Evolutionary conservation across 2,888 invertebrate genomes (phyloP), one percentile per base, ranked within the genome.

Genomic region (Tetramorium bicarinatum): DNA sequence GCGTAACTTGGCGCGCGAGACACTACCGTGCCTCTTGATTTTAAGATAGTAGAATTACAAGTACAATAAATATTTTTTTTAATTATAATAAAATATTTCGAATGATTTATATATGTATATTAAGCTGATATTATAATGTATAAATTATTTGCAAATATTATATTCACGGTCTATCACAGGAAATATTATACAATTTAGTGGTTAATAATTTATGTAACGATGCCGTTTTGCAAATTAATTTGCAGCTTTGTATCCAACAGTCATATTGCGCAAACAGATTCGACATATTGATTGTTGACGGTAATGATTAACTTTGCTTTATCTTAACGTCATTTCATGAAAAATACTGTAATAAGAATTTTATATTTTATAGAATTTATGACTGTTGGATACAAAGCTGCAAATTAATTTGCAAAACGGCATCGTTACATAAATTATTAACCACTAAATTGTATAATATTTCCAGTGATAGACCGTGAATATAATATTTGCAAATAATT

Each of bases 171-270:
- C 29, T 18, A 77, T 69, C 25, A n/a, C 75, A 21, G 54, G 11
- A 41, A 52, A 47, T 34, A 25, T 74, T 38, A 13, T 34, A 47
- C 34, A 34, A 34, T 56, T 21, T 18, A 21, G 21, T 47, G 9
- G 15, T 49, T 18, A n/a, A 21, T 44, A 69, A 66, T 77, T 44
- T 77, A 56, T 59, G 21, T 47, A 59, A 79, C n/a, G 8, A 9
- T 41, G 67, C 1, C 25, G 34, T 59, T 79, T n/a, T 38, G 21
- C 44, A 49, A 47, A 74, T 59, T 80, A 75, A 59, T 74, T 74
- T 59, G 18, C 56, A 25, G 21, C 21, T 56, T 56, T 59, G 38
- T 47, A 13, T 47, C 4, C 25, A 8, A 21, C 13, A 11, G 21
- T 25, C 4, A 18, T 13, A 13, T 1, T 38, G 13, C 13, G 59